These are phyloP conservation scores for Cuniculus paca DNA, from an alignment of 2,797 vertebrate genomes.

Conservation along the genomic window DNA sequence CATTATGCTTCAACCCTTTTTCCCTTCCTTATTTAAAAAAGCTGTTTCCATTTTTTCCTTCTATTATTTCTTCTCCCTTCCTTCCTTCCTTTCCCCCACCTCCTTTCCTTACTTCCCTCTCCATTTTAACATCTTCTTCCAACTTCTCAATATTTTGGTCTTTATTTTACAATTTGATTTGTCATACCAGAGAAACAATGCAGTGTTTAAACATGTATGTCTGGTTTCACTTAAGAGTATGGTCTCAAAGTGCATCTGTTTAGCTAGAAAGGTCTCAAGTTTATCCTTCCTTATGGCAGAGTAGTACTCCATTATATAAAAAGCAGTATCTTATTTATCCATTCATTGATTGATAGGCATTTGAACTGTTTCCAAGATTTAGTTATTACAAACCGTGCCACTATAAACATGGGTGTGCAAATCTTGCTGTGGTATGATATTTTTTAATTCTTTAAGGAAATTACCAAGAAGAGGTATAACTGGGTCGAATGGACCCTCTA, in stretches of 20 bases:
- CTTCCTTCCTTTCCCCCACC: neutral
- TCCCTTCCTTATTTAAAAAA: neutral
- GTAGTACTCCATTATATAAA: neutral
- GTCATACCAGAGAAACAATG: neutral
- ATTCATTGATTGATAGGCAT: neutral
- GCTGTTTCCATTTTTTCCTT: neutral
- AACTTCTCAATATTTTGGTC: neutral
- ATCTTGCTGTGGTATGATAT: neutral
- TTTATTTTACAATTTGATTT: neutral
- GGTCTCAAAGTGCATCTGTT: neutral
- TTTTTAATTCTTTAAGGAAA: neutral
- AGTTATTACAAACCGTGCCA: neutral
- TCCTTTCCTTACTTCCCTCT: neutral
- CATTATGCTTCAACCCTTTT: neutral
- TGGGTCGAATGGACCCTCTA: neutral
- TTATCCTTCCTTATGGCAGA: neutral
- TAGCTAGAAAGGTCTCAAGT: neutral
- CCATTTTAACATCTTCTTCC: neutral
- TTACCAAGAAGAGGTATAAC: neutral
- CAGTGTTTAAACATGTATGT: neutral
- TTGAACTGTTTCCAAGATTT: neutral
- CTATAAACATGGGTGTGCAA: neutral
- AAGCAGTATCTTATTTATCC: neutral
- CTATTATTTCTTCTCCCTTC: neutral
- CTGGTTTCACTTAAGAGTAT: neutral